Evolutionary conservation across 2,797 vertebrate genomes (phyloP).

Genomic region (Scolopax rusticola): DNA sequence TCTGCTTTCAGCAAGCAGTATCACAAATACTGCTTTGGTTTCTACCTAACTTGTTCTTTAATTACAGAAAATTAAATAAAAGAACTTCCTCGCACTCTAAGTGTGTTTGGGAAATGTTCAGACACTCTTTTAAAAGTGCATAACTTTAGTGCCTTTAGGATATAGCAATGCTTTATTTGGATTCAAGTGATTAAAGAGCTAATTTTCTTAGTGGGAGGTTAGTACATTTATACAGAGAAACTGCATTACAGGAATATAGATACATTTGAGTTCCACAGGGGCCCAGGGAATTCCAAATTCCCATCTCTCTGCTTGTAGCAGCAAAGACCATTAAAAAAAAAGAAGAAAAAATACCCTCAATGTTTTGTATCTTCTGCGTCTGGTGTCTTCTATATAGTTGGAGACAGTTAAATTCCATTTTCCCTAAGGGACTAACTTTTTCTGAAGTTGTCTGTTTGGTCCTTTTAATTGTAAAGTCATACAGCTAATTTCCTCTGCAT

Average conservation of each 20-base stretch:
- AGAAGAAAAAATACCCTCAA: not conserved
- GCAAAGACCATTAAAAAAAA: slow-evolving; percentile 12
- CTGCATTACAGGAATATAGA: slow-evolving; percentile 54
- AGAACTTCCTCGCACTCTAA: not conserved
- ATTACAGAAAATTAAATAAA: slow-evolving; percentile 61
- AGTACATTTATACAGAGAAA: slow-evolving; percentile 39
- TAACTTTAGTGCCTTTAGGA: slow-evolving; percentile 55
- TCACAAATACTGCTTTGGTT: slow-evolving; percentile 28
- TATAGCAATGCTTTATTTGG: slow-evolving; percentile 57
- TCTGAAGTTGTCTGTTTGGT: slow-evolving; percentile 45
- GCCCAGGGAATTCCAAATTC: slow-evolving; percentile 43
- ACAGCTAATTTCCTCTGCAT: slow-evolving; percentile 43
- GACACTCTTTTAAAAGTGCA: slow-evolving; percentile 37
- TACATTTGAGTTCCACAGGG: slow-evolving; percentile 31
- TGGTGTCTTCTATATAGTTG: slow-evolving; percentile 27
- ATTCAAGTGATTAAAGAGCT: slow-evolving; percentile 70
- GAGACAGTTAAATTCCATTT: slow-evolving; percentile 30
- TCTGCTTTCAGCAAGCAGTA: slow-evolving; percentile 7
- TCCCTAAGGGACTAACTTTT: slow-evolving; percentile 33
- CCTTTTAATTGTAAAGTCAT: slow-evolving; percentile 55
- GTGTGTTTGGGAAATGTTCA: slow-evolving; percentile 35
- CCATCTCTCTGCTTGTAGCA: not conserved
- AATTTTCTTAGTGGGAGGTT: slow-evolving; percentile 71
- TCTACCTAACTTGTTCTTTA: slow-evolving; percentile 70
- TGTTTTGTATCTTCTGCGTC: slow-evolving; percentile 1